Percentiles rank a stretch among this genome's conserved stretches.
phyloP scores from a whole-genome alignment of 2,888 invertebrate species.

The Platycheirus rosarum region DNA sequence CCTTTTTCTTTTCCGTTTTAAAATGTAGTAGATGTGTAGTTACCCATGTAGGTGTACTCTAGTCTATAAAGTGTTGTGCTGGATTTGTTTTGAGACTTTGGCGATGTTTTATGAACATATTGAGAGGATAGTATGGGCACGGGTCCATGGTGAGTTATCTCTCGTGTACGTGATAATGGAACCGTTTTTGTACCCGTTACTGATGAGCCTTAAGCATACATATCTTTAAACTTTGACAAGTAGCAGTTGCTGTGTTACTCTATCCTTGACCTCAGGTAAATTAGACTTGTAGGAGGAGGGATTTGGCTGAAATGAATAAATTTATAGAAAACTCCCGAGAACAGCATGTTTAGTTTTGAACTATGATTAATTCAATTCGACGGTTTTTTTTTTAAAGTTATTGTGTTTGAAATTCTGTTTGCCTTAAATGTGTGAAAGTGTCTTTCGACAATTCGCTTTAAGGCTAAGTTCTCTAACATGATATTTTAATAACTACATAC shows the following conservation, averaged over 20 bases:
- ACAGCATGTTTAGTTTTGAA: too few relatives aligned
- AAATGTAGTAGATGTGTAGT: too few relatives aligned
- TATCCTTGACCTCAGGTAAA: conserved; percentile 63
- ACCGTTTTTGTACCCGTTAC: conserved; percentile 60
- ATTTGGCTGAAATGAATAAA: conserved; percentile 6
- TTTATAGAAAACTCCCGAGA: background rate
- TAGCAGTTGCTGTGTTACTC: conserved; percentile 25
- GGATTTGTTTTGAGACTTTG: conserved; percentile 47
- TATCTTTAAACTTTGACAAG: conserved; percentile 17
- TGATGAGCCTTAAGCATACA: conserved; percentile 47
- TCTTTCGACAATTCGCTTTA: too few relatives aligned
- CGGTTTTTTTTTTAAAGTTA: background rate
- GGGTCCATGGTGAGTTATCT: conserved; percentile 45
- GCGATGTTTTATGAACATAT: background rate
- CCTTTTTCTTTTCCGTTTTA: conserved; percentile 57
- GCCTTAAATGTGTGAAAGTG: too few relatives aligned
- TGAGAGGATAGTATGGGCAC: conserved; percentile 2
- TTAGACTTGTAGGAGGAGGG: background rate
- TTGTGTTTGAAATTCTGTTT: too few relatives aligned
- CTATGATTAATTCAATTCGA: too few relatives aligned
- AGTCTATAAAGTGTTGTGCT: conserved; percentile 1
- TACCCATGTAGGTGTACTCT: background rate
- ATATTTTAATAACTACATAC: too few relatives aligned
- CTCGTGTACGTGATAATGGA: conserved; percentile 66
- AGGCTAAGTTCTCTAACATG: too few relatives aligned